Conservation (phyloP, 2,113 vertebrate genomes). For the Lasiurus borealis region DNA sequence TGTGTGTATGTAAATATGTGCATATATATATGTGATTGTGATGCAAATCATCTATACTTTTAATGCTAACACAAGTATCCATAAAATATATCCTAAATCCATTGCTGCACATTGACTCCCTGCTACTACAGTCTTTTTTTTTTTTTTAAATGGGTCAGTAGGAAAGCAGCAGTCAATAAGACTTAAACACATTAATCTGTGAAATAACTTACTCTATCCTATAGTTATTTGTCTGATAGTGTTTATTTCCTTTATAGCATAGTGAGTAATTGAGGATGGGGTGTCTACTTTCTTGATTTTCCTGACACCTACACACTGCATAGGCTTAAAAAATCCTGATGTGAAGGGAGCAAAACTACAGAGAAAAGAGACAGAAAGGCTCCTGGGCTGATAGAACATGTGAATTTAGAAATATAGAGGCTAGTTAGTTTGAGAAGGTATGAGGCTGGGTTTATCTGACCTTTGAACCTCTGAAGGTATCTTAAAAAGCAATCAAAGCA, state of each 20-base stretch:
- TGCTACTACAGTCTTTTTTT: neutral
- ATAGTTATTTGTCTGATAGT: neutral
- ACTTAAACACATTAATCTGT: neutral
- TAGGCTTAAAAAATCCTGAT: neutral
- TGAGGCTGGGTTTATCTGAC: neutral
- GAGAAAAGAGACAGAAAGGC: neutral
- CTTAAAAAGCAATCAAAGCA: slow-evolving; percentile 1
- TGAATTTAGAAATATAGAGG: neutral
- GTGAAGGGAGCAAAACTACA: neutral
- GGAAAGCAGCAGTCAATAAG: neutral
- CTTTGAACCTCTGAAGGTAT: neutral
- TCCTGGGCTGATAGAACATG: neutral
- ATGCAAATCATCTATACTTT: neutral
- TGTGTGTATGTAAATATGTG: too few relatives aligned
- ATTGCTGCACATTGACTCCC: neutral
- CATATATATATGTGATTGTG: neutral
- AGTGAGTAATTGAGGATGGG: neutral
- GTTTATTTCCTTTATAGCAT: neutral
- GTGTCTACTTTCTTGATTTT: neutral
- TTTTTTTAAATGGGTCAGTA: neutral
- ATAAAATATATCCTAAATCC: neutral
- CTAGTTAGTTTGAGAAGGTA: neutral
- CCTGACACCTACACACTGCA: neutral
- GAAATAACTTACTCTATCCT: slow-evolving; percentile 6
- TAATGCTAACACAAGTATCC: neutral